phyloP scores from a whole-genome alignment of 2,888 invertebrate genomes.

The Heliconius hortense region DNA sequence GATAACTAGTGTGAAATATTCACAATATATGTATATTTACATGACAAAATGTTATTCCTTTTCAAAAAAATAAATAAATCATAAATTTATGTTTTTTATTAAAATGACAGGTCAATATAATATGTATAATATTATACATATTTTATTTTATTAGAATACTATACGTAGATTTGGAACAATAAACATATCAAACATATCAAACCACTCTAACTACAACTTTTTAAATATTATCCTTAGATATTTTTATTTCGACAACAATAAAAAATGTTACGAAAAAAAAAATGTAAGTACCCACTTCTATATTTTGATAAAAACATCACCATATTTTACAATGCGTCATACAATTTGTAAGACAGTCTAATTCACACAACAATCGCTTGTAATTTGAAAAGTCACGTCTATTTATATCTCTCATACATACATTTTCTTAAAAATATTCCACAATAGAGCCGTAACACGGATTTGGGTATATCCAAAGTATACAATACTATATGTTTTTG shows the following conservation, averaged over 20 bases:
- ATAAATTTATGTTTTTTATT: constrained; percentile 4
- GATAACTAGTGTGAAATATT: background rate
- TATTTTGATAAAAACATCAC: background rate
- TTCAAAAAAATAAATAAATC: background rate
- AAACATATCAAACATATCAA: background rate
- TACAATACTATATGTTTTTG: constrained; percentile 34
- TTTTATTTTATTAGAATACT: background rate
- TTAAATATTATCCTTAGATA: background rate
- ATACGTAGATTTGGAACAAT: background rate
- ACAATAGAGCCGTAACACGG: constrained; percentile 42
- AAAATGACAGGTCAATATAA: background rate
- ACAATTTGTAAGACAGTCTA: constrained; percentile 10
- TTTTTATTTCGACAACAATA: background rate
- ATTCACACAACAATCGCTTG: constrained; percentile 35
- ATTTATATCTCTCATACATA: constrained; percentile 29
- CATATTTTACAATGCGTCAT: background rate
- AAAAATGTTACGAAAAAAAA: background rate
- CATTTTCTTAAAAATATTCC: constrained; percentile 35
- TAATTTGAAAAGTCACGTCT: constrained; percentile 36
- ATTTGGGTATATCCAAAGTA: constrained; percentile 42
- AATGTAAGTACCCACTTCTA: background rate
- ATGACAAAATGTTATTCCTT: background rate
- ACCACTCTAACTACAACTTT: background rate
- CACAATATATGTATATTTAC: background rate
- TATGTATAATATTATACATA: background rate